Evolutionary conservation across 1,140 invertebrate species (phyloP).

Genomic region (Atta texana): DNA sequence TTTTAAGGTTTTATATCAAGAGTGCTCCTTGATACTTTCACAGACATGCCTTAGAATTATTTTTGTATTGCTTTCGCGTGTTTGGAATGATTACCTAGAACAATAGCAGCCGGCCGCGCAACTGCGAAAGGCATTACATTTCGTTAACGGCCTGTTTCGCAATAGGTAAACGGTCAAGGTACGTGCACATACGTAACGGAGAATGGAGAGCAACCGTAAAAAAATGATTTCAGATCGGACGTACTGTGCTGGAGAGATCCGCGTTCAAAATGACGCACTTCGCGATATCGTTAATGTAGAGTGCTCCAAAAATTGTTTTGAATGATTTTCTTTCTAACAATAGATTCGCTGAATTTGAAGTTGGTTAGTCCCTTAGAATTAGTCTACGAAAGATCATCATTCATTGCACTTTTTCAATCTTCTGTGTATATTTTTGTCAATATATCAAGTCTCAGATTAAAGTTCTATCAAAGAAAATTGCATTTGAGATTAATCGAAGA

Average conservation of each 20-base stretch:
- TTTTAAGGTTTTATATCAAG: too few species aligned
- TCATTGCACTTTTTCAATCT: not conserved
- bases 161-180: constrained; percentile 41
- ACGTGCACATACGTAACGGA: constrained; percentile 10
- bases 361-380: not conserved
- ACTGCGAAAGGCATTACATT: constrained; percentile 24
- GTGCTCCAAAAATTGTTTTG: not conserved
- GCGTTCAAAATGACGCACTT: not conserved
- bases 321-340: not conserved
- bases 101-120: not conserved
- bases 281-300: not conserved
- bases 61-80: constrained; percentile 13
- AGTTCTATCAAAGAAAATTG: not conserved
- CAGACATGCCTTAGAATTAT: not conserved
- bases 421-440: not conserved
- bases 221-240: constrained; percentile 6
- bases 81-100: constrained; percentile 15
- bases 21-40: not conserved
- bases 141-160: constrained; percentile 33
- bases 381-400: not conserved
- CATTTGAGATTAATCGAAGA: not conserved
- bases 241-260: not conserved
- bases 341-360: not conserved
- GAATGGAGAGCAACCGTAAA: constrained; percentile 27
- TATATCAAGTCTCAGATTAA: not conserved